These are phyloP conservation scores for Carabus problematicus DNA, from an alignment of 2,888 invertebrate species.

Conservation along the genomic window DNA sequence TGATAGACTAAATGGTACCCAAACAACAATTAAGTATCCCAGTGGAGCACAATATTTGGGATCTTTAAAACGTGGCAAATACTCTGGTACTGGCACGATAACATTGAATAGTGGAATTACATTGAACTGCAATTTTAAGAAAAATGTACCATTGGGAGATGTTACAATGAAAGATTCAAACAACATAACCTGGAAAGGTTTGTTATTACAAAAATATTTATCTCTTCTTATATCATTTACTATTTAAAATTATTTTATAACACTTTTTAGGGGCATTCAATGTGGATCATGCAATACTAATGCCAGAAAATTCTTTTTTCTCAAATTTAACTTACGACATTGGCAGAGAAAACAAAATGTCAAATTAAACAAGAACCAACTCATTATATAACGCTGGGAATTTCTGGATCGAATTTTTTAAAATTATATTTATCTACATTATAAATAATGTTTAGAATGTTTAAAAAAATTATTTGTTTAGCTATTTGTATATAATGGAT, in stretches of 20 bases:
- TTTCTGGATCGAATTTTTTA: conserved; percentile 20
- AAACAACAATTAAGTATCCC: conserved; percentile 56
- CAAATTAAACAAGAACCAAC: background rate
- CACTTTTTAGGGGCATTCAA: conserved; percentile 47
- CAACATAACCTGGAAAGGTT: conserved; percentile 64
- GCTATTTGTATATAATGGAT: conserved; percentile 6
- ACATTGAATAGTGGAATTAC: conserved; percentile 62
- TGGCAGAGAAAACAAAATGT: conserved; percentile 45
- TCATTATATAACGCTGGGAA: conserved; percentile 45
- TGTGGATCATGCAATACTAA: conserved; percentile 48
- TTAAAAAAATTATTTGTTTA: background rate
- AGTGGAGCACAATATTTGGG: conserved; percentile 65
- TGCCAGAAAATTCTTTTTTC: conserved; percentile 54
- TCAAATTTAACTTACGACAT: conserved; percentile 47
- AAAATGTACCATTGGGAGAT: conserved; percentile 62
- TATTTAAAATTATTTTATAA: conserved; percentile 2
- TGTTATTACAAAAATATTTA: background rate
- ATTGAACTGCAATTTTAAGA: conserved; percentile 58
- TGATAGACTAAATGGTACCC: conserved; percentile 60
- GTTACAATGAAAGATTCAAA: conserved; percentile 62
- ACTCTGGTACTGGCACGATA: conserved; percentile 62
- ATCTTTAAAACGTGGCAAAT: conserved; percentile 60
- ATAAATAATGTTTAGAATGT: background rate
- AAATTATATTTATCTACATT: too few relatives aligned
- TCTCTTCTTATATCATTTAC: conserved; percentile 9